phyloP scores from a whole-genome alignment of 2,113 vertebrate species.

The Hippocampus abdominalis region DNA sequence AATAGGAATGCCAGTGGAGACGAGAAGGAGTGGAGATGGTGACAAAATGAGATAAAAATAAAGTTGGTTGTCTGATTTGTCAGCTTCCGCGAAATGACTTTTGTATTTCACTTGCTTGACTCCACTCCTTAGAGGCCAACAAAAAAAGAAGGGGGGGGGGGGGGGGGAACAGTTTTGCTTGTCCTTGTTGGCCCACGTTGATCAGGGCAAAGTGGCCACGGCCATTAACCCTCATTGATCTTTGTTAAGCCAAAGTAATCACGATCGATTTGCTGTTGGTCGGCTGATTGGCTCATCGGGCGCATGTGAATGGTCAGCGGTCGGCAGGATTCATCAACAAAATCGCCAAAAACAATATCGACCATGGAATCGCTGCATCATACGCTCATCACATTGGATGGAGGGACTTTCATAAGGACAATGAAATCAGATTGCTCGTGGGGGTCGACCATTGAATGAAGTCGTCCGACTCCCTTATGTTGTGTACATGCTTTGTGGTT shows the following conservation, averaged over 20 bases:
- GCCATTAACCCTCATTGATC: conserved; percentile 45
- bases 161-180: neutral
- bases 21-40: conserved; percentile 7
- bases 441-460: neutral
- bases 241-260: conserved; percentile 41
- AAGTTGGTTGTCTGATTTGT: neutral
- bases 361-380: neutral
- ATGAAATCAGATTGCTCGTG: neutral
- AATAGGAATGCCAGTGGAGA: conserved; percentile 18
- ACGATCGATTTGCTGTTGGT: conserved; percentile 41
- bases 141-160: neutral
- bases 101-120: neutral
- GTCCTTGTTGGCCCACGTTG: conserved; percentile 38
- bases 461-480: too few species aligned
- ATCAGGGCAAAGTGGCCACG: conserved; percentile 42
- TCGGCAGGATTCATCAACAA: conserved; percentile 14
- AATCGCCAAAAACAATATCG: neutral
- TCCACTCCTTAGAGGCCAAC: neutral
- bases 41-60: neutral
- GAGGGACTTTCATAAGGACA: neutral
- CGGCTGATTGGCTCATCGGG: conserved; percentile 34
- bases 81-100: neutral
- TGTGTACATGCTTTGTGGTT: too few species aligned
- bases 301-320: conserved; percentile 5
- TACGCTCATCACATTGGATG: neutral